Conservation (phyloP, 2,113 vertebrate genomes). For the Rostratula benghalensis region DNA sequence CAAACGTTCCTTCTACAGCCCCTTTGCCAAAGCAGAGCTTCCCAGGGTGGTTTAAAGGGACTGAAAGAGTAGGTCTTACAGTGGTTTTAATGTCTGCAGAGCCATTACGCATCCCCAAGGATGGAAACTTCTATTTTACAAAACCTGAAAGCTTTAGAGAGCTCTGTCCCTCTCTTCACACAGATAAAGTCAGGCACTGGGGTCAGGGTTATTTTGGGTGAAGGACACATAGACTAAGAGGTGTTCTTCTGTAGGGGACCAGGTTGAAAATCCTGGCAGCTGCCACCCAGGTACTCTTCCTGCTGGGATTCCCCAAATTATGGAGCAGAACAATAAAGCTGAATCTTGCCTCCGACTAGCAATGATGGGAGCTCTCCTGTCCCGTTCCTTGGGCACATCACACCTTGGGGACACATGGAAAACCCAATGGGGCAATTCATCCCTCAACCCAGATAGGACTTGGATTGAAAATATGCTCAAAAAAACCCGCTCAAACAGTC, state of each 20-base stretch:
- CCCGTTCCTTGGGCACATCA: not conserved
- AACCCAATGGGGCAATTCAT: not conserved
- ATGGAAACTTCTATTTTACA: not conserved
- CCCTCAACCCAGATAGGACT: not conserved
- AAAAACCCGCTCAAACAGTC: not conserved
- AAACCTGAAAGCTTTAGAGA: not conserved
- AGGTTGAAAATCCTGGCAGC: not conserved
- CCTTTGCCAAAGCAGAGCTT: not conserved
- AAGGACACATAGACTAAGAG: not conserved
- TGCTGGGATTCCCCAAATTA: not conserved
- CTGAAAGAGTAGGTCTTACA: not conserved
- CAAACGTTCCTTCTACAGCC: not conserved
- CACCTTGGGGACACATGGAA: not conserved
- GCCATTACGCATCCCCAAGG: not conserved
- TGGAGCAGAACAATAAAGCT: not conserved
- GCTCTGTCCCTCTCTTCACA: fast-evolving
- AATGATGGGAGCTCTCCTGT: not conserved
- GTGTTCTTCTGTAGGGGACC: not conserved
- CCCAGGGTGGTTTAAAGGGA: not conserved
- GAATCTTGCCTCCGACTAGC: not conserved
- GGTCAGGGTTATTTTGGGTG: not conserved
- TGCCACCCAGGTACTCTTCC: not conserved
- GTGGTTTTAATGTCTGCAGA: not conserved
- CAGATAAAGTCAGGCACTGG: not conserved
- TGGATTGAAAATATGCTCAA: not conserved